These are phyloP conservation scores for Rhadina sibilatrix DNA, from an alignment of 2,113 vertebrate genomes.

Conservation along the genomic window DNA sequence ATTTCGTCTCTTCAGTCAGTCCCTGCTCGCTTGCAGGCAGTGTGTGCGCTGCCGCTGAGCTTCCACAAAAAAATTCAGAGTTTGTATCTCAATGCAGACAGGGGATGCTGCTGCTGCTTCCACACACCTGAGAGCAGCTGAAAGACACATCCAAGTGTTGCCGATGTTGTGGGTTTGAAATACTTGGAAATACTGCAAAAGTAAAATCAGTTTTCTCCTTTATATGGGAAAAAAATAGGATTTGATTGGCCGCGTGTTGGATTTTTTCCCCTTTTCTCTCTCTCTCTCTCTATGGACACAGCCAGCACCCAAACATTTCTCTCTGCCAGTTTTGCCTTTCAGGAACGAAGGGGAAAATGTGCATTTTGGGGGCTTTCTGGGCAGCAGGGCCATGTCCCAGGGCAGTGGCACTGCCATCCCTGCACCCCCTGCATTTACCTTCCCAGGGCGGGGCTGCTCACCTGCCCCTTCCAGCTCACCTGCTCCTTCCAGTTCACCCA, in stretches of 20 bases:
- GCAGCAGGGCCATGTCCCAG: not conserved
- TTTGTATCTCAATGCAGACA: not conserved
- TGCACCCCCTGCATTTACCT: not conserved
- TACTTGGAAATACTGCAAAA: not conserved
- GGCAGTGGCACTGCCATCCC: not conserved
- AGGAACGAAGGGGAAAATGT: not conserved
- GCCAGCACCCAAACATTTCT: not conserved
- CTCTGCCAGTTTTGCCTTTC: not conserved
- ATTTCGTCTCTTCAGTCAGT: not conserved
- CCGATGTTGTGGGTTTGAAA: rapidly evolving
- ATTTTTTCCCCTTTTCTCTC: not conserved
- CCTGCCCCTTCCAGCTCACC: no score
- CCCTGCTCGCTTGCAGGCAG: not conserved
- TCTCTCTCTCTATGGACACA: not conserved
- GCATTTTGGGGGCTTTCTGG: not conserved
- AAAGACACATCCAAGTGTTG: rapidly evolving
- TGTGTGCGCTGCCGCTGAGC: not conserved
- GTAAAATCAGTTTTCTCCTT: not conserved
- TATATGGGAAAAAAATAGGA: not conserved
- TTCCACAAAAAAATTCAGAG: not conserved
- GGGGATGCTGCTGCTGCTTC: not conserved
- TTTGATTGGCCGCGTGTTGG: rapidly evolving
- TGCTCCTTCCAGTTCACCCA: no score
- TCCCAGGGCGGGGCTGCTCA: not conserved
- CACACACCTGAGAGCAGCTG: not conserved